These are phyloP conservation scores for Chrysolina haemoptera DNA, from an alignment of 2,888 invertebrate species.

Conservation along the genomic window DNA sequence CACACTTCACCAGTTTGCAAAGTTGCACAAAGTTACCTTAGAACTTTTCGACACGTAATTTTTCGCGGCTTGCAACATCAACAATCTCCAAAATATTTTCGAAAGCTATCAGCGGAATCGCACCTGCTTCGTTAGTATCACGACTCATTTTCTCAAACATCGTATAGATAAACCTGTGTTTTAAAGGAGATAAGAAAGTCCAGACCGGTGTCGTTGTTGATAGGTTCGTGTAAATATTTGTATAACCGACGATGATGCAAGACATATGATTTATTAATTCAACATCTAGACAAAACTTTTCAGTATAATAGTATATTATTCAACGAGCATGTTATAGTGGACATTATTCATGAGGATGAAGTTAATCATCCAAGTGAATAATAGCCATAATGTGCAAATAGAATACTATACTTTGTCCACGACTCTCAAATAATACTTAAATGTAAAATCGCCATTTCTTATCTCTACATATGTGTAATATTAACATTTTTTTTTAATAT, in stretches of 20 bases:
- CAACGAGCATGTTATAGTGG: too few species aligned
- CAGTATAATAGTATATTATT: too few species aligned
- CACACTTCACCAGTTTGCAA: background rate
- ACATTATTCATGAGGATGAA: too few species aligned
- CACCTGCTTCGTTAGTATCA: constrained; percentile 34
- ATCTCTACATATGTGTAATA: too few species aligned
- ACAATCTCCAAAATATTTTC: constrained; percentile 33
- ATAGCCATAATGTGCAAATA: too few species aligned
- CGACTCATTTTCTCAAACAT: constrained; percentile 17
- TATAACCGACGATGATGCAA: background rate
- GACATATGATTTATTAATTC: constrained; percentile 10
- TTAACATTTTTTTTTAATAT: too few species aligned
- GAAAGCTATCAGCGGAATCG: constrained; percentile 32
- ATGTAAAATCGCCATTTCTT: too few species aligned
- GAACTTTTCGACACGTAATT: constrained; percentile 38
- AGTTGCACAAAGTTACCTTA: constrained; percentile 31
- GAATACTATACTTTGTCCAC: too few species aligned
- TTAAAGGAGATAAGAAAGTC: constrained; percentile 4
- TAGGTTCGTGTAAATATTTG: background rate
- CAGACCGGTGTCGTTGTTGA: background rate
- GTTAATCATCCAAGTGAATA: too few species aligned
- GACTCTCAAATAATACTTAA: too few species aligned
- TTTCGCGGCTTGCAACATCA: constrained; percentile 44
- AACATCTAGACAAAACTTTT: background rate
- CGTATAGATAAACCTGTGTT: constrained; percentile 14